Percentiles rank a stretch among this genome's conserved stretches.
These are phyloP conservation scores for Dasypus novemcinctus DNA, from an alignment of 2,113 vertebrate genomes.

Conservation along the genomic window DNA sequence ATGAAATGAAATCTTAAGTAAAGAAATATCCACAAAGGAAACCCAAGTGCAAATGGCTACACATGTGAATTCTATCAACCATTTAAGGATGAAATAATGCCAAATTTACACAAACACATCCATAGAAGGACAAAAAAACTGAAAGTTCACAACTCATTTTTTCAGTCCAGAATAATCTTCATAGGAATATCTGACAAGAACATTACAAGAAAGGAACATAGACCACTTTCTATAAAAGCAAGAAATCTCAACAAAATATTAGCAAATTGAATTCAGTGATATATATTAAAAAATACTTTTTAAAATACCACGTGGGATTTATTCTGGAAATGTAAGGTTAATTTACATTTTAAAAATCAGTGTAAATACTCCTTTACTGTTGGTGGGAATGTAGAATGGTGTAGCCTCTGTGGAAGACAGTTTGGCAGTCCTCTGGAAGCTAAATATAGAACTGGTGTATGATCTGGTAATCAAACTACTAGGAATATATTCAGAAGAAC, in stretches of 20 bases:
- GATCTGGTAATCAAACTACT: no score
- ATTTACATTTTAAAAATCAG: neutral
- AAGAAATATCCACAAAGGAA: constrained; percentile 20
- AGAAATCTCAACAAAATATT: neutral
- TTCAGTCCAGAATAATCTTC: neutral
- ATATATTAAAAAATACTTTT: neutral
- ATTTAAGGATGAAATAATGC: neutral
- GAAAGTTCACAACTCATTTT: neutral
- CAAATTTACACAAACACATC: neutral
- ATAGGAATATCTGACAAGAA: neutral
- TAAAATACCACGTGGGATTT: neutral
- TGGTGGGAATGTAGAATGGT: no score
- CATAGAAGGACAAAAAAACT: neutral
- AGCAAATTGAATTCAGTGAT: neutral
- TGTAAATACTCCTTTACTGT: neutral
- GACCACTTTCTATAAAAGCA: neutral
- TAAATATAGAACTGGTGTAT: no score
- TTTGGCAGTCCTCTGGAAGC: no score
- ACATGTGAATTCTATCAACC: neutral
- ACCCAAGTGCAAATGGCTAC: neutral
- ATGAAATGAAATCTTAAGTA: neutral
- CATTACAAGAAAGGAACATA: constrained; percentile 4
- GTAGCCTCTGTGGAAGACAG: no score
- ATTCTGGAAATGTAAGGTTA: neutral
- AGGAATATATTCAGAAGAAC: no score